Evolutionary conservation across 2,113 vertebrate species (phyloP).

Genomic region (Erythrocebus patas): DNA sequence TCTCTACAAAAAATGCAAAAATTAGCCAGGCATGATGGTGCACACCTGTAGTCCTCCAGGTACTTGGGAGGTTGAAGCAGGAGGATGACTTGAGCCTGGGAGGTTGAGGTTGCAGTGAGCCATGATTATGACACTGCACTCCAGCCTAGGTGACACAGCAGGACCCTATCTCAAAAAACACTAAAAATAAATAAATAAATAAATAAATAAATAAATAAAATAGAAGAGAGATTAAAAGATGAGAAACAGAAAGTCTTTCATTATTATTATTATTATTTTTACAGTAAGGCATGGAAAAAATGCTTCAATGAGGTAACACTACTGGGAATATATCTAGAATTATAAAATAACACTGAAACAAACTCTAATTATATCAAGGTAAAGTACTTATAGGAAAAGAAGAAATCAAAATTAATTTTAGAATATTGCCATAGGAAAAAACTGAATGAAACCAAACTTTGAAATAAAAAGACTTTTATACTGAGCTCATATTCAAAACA

Average conservation of each 20-base stretch:
- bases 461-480: slow-evolving; percentile 26
- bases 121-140: no score
- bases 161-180: no score
- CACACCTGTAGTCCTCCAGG: no score
- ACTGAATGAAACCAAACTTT: neutral
- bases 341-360: slow-evolving; percentile 1
- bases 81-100: no score
- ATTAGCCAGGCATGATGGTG: no score
- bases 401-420: neutral
- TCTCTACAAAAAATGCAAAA: no score
- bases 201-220: neutral
- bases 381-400: neutral
- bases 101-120: no score
- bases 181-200: no score
- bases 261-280: neutral
- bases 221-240: neutral
- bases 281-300: neutral
- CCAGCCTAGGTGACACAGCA: no score
- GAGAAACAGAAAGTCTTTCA: neutral
- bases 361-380: neutral
- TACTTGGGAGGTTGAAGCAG: no score
- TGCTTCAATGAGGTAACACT: neutral
- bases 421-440: neutral
- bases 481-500: neutral
- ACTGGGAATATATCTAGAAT: neutral